phyloP scores from a whole-genome alignment of 2,113 vertebrate species.

The Neopipo cinnamomea region DNA sequence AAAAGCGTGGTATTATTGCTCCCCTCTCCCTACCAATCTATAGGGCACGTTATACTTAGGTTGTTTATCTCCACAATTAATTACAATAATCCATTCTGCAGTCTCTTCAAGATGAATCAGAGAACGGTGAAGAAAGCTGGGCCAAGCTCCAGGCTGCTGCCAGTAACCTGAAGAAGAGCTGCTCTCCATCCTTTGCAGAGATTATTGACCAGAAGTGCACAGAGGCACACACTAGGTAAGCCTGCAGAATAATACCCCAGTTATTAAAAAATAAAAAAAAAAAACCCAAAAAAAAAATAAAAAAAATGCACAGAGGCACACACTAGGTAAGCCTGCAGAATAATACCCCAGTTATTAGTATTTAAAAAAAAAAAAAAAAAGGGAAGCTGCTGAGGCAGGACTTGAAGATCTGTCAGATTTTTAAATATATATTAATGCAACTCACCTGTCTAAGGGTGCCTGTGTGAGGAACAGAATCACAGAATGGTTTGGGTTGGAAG shows the following conservation, averaged over 20 bases:
- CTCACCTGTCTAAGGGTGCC: not conserved
- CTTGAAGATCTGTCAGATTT: not conserved
- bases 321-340: constrained; percentile 67
- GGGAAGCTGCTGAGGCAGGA: not conserved
- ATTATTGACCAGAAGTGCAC: constrained; percentile 72
- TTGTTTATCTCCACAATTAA: not conserved
- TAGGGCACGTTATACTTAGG: not conserved
- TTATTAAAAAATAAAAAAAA: not conserved
- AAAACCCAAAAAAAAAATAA: not conserved
- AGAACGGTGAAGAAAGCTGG: constrained; percentile 73
- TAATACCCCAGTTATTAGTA: not conserved
- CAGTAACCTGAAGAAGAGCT: constrained; percentile 64
- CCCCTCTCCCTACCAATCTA: not conserved
- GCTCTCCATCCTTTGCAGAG: constrained; percentile 68
- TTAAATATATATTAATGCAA: not conserved
- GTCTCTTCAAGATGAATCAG: constrained; percentile 77
- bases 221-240: constrained; percentile 71
- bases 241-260: not conserved
- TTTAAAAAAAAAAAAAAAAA: not conserved
- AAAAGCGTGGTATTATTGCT: not conserved
- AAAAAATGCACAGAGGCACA: constrained; percentile 56
- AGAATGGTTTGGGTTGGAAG: not conserved
- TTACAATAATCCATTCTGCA: constrained; percentile 40
- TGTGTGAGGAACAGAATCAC: not conserved
- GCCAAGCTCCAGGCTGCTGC: constrained; percentile 66